Base-by-base conservation (phyloP, 2,797 vertebrate species). In the Mycteria americana region DNA sequence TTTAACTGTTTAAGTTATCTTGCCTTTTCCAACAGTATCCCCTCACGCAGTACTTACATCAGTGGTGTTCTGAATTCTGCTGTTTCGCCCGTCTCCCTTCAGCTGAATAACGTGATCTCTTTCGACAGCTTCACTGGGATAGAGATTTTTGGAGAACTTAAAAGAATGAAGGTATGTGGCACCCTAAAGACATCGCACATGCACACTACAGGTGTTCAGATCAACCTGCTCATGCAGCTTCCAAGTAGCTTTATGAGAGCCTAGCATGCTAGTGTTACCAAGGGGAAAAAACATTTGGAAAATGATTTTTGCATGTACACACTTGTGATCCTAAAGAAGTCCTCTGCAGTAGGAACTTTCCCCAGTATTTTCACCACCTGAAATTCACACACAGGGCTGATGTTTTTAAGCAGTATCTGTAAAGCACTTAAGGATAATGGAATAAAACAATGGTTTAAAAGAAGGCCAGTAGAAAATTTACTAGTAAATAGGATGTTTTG, bases 141-240 rank as follows among this genome's bases (percentile, higher is more conserved):
- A 54, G 83, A 68, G 37, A 50, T 81, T 81, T 86, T 67, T 60
- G 43, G 74, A 82, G 63, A 73, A 41, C 43, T 67, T 68, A 43
- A 70, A 73, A 77, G 82, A 76, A 53, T 39, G 45, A 85, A 92
- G 93, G 77, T 92, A 89, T 82, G 86, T 94, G 41, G 43, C 89
- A 92, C 62, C 64, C 68, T 83, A 7, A 92, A 77, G 41, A n/a
- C 33, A 91, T 92, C 37, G 60, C 2, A 2, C 31, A 8, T n/a
- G 76, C 51, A 37, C 53, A 4, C 48, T 65, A 24, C 63, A 88
- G 91, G 75, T 81, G 51, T 77, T 88, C 3, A 4, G 51, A 51
- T 67, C 48, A 54, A 1, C 70, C 22, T 85, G 75, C 81, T 89
- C 60, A 39, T 48, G 48, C 72, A 87, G 77, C 39, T 48, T 57